Base-by-base conservation (phyloP, 2,797 vertebrate genomes). In the Bradypodion pumilum region DNA sequence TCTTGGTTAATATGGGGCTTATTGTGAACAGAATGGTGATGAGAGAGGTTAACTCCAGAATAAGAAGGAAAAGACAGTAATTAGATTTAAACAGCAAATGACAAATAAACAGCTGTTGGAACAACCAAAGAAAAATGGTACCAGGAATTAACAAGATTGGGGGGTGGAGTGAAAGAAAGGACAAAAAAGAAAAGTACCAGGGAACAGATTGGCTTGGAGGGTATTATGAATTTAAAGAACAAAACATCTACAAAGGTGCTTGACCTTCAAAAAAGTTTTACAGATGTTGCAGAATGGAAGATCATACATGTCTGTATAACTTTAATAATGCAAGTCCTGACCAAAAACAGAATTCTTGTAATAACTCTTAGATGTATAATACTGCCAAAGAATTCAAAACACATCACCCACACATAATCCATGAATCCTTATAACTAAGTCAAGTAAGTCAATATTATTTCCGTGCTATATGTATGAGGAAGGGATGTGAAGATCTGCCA, bases 51-150 rank as follows among this genome's bases (percentile, higher is more conserved):
- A 87, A 76, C 81, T 84, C 37, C 59, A 80, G 73, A 74, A 70
- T 27, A 35, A 27, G 72, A 76, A 27, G 29, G 66, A n/a, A 75
- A 76, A 75, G 81, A 29, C 66, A 86, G 86, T 92, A 90, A 82
- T 92, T 92, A 88, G 78, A 69, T 86, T 37, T 37, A 76, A 84
- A 8, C 82, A 84, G 85, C 84, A 85, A 80, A 87, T 63, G 83
- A 82, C 86, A 89, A 78, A 89, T 87, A 91, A 89, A 87, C 86
- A 92, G 90, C 83, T 91, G 89, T 62, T 81, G 91, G 52, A 88
- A 85, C 40, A 84, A 90, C 82, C 59, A 81, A 73, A 75, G 80
- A 63, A 80, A 85, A 88, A 56, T 66, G 73, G 66, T 29, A 78
- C n/a, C 46, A 73, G 72, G 73, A 37, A 78, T 77, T 60, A 13